These are phyloP conservation scores for Heliconius erato DNA, from an alignment of 2,888 invertebrate species.

Conservation along the genomic window DNA sequence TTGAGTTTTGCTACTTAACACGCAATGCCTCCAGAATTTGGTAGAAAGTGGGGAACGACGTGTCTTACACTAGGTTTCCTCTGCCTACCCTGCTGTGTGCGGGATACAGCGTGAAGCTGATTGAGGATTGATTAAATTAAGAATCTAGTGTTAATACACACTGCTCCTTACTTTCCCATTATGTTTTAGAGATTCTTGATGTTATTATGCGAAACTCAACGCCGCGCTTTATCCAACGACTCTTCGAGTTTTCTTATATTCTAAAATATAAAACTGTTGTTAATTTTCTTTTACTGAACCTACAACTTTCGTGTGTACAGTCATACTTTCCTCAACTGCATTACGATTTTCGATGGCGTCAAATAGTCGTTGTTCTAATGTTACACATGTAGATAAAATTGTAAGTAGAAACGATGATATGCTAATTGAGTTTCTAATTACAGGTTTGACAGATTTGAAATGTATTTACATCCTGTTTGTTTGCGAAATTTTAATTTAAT, in stretches of 20 bases:
- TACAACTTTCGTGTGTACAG: not conserved
- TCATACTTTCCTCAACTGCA: not conserved
- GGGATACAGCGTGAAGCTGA: too few species aligned
- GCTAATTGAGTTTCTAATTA: conserved; percentile 21
- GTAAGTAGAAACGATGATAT: conserved; percentile 2
- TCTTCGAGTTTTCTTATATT: not conserved
- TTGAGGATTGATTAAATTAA: too few species aligned
- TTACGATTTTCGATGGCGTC: not conserved
- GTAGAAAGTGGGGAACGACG: too few species aligned
- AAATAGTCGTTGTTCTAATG: not conserved
- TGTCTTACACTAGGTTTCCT: too few species aligned
- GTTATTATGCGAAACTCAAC: not conserved
- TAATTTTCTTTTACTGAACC: not conserved
- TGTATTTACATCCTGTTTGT: conserved; percentile 11
- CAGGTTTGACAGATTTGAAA: conserved; percentile 3
- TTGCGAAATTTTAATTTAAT: conserved; percentile 3
- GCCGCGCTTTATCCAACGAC: not conserved
- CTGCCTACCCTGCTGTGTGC: too few species aligned
- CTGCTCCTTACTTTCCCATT: not conserved
- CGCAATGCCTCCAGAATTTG: too few species aligned
- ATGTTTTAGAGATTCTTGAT: too few species aligned
- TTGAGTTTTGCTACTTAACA: too few species aligned
- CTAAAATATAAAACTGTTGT: not conserved
- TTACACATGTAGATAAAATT: conserved; percentile 6
- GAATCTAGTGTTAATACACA: not conserved